Conservation (phyloP, 2,113 vertebrate species). For the Takifugu flavidus region DNA sequence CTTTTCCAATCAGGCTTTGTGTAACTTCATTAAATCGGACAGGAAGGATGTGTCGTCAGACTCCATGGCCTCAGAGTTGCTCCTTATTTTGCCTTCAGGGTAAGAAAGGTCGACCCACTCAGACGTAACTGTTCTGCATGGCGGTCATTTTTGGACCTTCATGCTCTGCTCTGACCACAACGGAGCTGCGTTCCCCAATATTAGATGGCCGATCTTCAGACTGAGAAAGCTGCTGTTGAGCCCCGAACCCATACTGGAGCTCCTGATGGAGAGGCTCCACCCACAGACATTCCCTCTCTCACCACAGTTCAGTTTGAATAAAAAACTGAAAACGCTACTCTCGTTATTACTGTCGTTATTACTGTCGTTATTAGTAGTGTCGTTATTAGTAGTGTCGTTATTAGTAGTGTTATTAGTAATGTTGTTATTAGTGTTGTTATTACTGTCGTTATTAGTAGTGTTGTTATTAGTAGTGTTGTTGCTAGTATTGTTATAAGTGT, state of each 20-base stretch:
- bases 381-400: too few relatives aligned
- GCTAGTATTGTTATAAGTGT: too few relatives aligned
- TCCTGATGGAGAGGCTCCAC: conserved; percentile 1
- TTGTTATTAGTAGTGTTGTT: too few relatives aligned
- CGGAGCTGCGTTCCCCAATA: neutral
- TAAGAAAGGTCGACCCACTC: conserved; percentile 9
- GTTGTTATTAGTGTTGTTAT: too few relatives aligned
- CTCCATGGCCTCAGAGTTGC: conserved; percentile 13
- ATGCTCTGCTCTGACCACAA: neutral
- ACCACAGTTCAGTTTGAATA: too few relatives aligned
- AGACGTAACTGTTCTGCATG: conserved; percentile 12
- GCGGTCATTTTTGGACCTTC: neutral
- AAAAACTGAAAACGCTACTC: too few relatives aligned
- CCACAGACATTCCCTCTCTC: neutral
- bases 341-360: too few relatives aligned
- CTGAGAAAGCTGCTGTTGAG: neutral
- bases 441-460: too few relatives aligned
- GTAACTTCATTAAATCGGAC: conserved; percentile 38
- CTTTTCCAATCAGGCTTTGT: conserved; percentile 46
- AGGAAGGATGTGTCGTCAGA: conserved; percentile 37
- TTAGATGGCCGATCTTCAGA: neutral
- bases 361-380: too few relatives aligned
- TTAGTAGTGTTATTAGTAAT: too few relatives aligned
- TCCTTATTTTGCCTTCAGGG: conserved; percentile 37
- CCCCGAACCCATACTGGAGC: conserved; percentile 3